These are phyloP conservation scores for Lanistes nyassanus DNA, from an alignment of 1,140 invertebrate genomes.

Conservation along the genomic window DNA sequence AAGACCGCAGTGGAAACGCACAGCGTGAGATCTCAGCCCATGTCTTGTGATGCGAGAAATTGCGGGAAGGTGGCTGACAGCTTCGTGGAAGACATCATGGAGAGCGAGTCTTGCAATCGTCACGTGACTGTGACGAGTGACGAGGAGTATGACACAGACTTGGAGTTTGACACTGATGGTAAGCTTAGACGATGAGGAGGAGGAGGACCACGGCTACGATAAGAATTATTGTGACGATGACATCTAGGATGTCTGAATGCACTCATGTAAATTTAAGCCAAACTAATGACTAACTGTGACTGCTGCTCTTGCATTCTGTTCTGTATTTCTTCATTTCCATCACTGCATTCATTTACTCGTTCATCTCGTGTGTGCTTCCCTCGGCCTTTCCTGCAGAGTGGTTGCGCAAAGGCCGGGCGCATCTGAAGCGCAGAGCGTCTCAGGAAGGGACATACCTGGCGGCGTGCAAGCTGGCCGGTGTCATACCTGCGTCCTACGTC, in stretches of 20 bases:
- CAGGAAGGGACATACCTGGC: slow-evolving; percentile 50
- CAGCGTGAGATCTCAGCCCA: no score
- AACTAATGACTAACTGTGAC: not conserved
- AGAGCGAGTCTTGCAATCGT: not conserved
- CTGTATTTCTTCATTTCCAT: not conserved
- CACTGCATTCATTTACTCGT: not conserved
- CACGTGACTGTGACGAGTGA: slow-evolving; percentile 20
- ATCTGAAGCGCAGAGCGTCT: slow-evolving; percentile 39
- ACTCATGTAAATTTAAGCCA: not conserved
- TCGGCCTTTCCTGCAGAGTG: slow-evolving; percentile 36
- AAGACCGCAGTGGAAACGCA: no score
- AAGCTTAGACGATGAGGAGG: not conserved
- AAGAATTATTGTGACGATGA: not conserved
- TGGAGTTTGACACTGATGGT: slow-evolving; percentile 55
- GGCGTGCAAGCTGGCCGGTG: slow-evolving; percentile 54
- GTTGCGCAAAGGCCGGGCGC: slow-evolving; percentile 40
- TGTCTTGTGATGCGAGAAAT: no score
- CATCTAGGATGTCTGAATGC: not conserved
- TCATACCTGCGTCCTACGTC: slow-evolving; percentile 60
- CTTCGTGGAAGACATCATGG: not conserved
- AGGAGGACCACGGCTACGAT: no score
- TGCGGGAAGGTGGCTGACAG: no score
- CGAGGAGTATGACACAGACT: slow-evolving; percentile 53
- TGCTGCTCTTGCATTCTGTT: not conserved
- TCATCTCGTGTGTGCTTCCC: not conserved